These are phyloP conservation scores for Pterostichus madidus DNA, from an alignment of 2,888 invertebrate species.

Conservation along the genomic window DNA sequence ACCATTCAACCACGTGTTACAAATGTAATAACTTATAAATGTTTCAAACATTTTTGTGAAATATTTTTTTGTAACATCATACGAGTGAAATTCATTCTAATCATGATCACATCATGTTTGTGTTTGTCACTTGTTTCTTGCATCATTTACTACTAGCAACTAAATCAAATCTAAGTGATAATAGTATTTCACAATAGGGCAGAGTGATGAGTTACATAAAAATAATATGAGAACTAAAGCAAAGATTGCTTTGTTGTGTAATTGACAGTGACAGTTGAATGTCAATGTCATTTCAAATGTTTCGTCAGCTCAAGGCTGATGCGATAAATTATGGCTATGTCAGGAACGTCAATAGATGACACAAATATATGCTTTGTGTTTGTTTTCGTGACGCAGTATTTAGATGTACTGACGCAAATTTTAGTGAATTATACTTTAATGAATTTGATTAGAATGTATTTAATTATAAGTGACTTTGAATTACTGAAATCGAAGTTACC, in stretches of 20 bases:
- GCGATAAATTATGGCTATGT: not conserved
- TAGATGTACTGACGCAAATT: too few relatives aligned
- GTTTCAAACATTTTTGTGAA: too few relatives aligned
- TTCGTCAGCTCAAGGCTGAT: not conserved
- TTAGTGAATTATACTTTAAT: too few relatives aligned
- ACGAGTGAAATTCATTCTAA: not conserved
- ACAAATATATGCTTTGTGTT: too few relatives aligned
- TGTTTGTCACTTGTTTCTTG: not conserved
- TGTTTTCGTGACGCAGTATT: too few relatives aligned
- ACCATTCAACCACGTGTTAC: too few relatives aligned
- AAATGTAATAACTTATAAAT: too few relatives aligned
- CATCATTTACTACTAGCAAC: not conserved
- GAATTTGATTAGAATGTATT: too few relatives aligned
- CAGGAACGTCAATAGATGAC: slow-evolving; percentile 4
- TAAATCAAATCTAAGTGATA: not conserved
- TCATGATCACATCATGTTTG: too few relatives aligned
- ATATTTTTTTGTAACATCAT: not conserved
- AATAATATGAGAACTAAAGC: not conserved
- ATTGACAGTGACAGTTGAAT: not conserved
- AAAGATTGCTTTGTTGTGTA: not conserved
- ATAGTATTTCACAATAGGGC: slow-evolving; percentile 9
- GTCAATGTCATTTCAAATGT: too few relatives aligned
- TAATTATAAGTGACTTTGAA: too few relatives aligned
- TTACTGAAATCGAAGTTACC: too few relatives aligned
- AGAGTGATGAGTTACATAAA: not conserved